A percentile compares a stretch with the other conserved stretches of the same genome.
Evolutionary conservation across 1,140 invertebrate genomes (phyloP).

Genomic region (Solenopsis invicta): DNA sequence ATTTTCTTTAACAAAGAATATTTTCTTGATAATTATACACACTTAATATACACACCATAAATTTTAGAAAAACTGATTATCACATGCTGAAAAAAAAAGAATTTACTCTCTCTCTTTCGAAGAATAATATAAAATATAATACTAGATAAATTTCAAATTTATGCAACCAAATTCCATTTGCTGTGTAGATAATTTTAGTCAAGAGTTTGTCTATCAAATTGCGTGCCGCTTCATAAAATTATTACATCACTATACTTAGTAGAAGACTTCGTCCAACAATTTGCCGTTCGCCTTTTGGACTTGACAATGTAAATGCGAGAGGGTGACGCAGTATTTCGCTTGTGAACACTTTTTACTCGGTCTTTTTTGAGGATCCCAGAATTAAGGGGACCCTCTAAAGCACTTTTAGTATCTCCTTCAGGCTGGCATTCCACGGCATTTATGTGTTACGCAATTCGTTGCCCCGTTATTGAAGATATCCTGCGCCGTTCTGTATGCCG

Average conservation of each 20-base stretch:
- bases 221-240: not conserved
- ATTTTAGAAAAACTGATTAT: too few relatives aligned
- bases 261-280: not conserved
- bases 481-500: slow-evolving; percentile 44
- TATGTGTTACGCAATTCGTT: slow-evolving; percentile 57
- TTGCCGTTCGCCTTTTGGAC: not conserved
- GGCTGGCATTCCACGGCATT: slow-evolving; percentile 16
- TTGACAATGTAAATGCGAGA: not conserved
- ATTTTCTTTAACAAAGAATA: too few relatives aligned
- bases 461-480: slow-evolving; percentile 37
- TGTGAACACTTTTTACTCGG: not conserved
- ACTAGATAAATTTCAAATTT: too few relatives aligned
- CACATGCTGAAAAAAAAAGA: too few relatives aligned
- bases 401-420: not conserved
- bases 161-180: too few relatives aligned
- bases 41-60: too few relatives aligned
- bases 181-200: not conserved
- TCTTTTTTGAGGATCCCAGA: not conserved
- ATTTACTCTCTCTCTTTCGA: too few relatives aligned
- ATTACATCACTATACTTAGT: not conserved
- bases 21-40: too few relatives aligned
- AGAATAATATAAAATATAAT: too few relatives aligned
- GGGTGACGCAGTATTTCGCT: not conserved
- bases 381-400: not conserved
- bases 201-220: not conserved